Evolutionary conservation across 2,113 vertebrate species (phyloP), one percentile per base, ranked within the genome.

Genomic region (Ciconia maguari): DNA sequence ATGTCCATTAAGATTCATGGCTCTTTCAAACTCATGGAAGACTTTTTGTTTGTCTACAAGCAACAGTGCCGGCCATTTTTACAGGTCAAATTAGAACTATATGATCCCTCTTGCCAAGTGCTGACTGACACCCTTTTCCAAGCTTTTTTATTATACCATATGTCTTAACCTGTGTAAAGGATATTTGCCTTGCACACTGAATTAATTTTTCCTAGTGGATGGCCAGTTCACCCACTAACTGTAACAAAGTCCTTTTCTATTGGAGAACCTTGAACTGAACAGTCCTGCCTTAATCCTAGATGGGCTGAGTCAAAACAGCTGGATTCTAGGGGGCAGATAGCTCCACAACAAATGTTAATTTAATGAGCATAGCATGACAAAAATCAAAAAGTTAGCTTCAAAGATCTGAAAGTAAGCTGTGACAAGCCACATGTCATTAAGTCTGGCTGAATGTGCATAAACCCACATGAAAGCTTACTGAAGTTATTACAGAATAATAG

Each of bases 351-450:
- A 93, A 51, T 62, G 29, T 69, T 96, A 92, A 94, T 93, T 96
- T 90, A 92, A 94, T 93, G 68, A 95, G 27, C 25, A 77, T 57
- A 57, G 76, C 83, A 90, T 90, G 76, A 96, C 70, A 96, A 77
- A 96, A 97, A 91, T 90, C 16, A 92, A 68, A 84, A 96, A 94
- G 52, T 38, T 95, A 91, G 81, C 74, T 95, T 95, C 88, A 83
- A 84, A 93, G 77, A 78, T 86, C 76, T 96, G 90, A 94, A 91
- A 77, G 54, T 13, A 54, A 92, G 58, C 89, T 38, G 34, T 90
- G 83, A 87, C 27, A 93, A 91, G 75, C 78, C 94, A 84, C 91
- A 69, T 66, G 38, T 95, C 65, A 21, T 84, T 94, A 90, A 91
- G 49, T 57, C 83, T 95, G 86, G 58, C 86, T 87, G 77, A 84